Base-by-base conservation (phyloP, 1,140 invertebrate genomes). In the Copidosoma floridanum region DNA sequence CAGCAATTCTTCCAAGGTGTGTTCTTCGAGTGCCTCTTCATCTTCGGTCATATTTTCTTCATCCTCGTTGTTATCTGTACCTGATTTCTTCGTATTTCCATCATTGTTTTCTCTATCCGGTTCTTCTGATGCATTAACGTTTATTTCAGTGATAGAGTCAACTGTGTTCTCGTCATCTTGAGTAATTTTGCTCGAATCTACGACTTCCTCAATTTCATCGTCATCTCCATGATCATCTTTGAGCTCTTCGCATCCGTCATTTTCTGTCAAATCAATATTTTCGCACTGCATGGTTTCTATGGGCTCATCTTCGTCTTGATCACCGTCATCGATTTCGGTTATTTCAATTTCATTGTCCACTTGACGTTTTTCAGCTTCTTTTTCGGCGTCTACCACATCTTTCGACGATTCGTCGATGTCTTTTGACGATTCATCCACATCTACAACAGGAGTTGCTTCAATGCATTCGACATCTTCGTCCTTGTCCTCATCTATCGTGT, bases 1-100 rank as follows among this genome's bases (percentile, higher is more conserved):
- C 2, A 69, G 43, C 11, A 69, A 38, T 11, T 69, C 65, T 38
- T 67, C 65, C 5, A 69, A 21, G 16, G 61, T 58, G 21, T 66
- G 59, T 21, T 63, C 60, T 5, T 57, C 46, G 12, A 59, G 40
- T 8, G 55, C 43, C 35, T 61, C 58, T 5, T 56, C 55, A 21
- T 65, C 59, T 27, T 32, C 38, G 5, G 44, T 51, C 12, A 44
- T 57, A 11, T 58, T 55, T 24, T 46, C 52, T 6, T 53, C 44
- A 2, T 46, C 38, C 1, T 54, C 35, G 16, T 56, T 35, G 12
- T 32, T 27, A 1, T 46, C 20, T 37, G 1, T 12, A 3, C 44
- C n/a, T 7, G 35, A 21, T 44, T 38, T 7, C 2, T 29, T 35
- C 32, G 1, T 0, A 20, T 52, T 43, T 11, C 7, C 24, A 11